phyloP scores from a whole-genome alignment of 2,888 invertebrate species.

The Cosmia trapezina region DNA sequence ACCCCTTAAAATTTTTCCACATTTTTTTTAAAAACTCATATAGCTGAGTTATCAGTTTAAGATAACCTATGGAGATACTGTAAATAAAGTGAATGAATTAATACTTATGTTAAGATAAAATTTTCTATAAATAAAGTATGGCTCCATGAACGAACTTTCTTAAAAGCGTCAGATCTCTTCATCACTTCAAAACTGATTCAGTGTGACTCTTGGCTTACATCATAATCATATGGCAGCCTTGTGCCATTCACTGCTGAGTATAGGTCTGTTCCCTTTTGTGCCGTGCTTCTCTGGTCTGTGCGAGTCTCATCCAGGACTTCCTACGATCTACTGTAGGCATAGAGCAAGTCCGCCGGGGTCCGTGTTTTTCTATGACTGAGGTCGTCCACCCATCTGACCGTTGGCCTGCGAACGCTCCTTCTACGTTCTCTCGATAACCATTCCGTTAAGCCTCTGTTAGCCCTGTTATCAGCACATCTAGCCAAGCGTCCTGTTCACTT shows the following conservation, averaged over 20 bases:
- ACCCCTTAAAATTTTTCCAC: constrained; percentile 23
- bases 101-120: not conserved
- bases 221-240: not conserved
- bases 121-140: not conserved
- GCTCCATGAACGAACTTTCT: not conserved
- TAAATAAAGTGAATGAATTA: not conserved
- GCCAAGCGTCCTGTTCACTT: too few species aligned
- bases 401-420: too few species aligned
- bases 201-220: not conserved
- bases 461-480: too few species aligned
- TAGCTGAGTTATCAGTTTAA: not conserved
- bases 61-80: constrained; percentile 32
- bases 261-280: not conserved
- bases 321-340: too few species aligned
- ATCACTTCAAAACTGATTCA: not conserved
- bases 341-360: too few species aligned
- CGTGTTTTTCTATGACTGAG: too few species aligned
- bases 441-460: too few species aligned
- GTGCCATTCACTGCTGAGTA: not conserved
- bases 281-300: not conserved
- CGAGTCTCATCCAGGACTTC: not conserved
- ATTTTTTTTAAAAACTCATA: not conserved
- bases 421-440: too few species aligned
- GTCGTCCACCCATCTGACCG: too few species aligned
- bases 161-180: not conserved